Conservation (phyloP, 2,113 vertebrate genomes). For the Pterocles gutturalis region DNA sequence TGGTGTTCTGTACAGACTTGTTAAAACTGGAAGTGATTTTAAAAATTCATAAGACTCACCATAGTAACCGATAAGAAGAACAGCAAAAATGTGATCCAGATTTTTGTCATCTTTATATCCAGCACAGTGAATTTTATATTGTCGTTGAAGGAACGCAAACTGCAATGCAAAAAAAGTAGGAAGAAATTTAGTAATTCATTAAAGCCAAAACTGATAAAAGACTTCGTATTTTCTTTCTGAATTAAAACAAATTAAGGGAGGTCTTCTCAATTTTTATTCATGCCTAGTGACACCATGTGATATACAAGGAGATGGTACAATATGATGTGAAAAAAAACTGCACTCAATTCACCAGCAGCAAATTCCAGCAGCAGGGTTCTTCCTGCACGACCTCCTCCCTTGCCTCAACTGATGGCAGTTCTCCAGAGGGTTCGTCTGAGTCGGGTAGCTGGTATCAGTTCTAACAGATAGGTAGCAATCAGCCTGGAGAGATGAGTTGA, state of each 20-base stretch:
- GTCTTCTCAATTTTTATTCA: background rate
- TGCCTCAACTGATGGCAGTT: background rate
- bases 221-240: background rate
- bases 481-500: rapidly evolving
- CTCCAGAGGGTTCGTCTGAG: background rate
- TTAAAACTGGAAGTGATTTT: background rate
- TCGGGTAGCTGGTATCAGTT: background rate
- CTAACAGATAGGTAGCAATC: background rate
- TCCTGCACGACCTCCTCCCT: background rate
- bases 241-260: background rate
- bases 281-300: rapidly evolving
- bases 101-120: constrained; percentile 74
- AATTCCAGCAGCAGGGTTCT: background rate
- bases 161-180: constrained; percentile 26
- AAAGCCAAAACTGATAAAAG: background rate
- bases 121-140: background rate
- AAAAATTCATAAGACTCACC: constrained; percentile 75
- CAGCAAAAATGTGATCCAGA: constrained; percentile 66
- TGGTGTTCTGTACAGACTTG: background rate
- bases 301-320: background rate
- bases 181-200: background rate
- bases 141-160: constrained; percentile 6
- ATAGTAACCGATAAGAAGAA: constrained; percentile 71
- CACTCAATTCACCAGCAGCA: background rate
- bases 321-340: too few species aligned